Percentiles rank a stretch among this genome's conserved stretches.
Conservation (phyloP, 2,888 invertebrate genomes). For the Cerastis leucographa region DNA sequence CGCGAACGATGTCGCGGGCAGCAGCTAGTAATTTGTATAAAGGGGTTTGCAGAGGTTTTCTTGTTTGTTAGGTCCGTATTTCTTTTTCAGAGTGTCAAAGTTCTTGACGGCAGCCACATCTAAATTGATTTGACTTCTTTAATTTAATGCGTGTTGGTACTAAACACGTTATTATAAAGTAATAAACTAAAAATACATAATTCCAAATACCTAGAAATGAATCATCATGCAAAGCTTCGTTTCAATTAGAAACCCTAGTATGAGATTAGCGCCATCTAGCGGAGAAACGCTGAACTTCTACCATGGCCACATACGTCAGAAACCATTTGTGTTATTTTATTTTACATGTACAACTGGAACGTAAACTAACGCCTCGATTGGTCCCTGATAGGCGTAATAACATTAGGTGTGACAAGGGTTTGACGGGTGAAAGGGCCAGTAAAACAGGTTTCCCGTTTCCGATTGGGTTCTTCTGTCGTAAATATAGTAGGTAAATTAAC, state of each 20-base stretch:
- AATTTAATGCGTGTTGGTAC: neutral
- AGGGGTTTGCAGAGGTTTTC: neutral
- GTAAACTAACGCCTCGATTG: slow-evolving; percentile 2
- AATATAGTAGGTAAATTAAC: neutral
- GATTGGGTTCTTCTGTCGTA: neutral
- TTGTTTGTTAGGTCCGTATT: neutral
- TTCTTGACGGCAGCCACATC: neutral
- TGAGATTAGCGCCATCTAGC: slow-evolving; percentile 46
- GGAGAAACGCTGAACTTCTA: slow-evolving; percentile 1
- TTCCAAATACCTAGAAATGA: neutral
- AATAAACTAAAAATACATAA: neutral
- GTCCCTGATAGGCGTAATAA: neutral
- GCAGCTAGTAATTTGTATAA: too few species aligned
- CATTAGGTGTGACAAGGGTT: neutral
- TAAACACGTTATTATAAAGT: neutral
- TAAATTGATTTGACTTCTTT: neutral
- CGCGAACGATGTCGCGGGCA: too few species aligned
- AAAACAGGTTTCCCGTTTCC: slow-evolving; percentile 2
- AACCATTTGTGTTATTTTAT: neutral
- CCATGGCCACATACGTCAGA: accelerated
- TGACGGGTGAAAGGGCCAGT: too few species aligned
- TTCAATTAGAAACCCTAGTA: neutral
- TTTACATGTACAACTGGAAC: neutral
- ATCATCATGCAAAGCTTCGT: neutral
- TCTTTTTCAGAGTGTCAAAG: neutral